These are phyloP conservation scores for Dermatemys mawii DNA, from an alignment of 2,113 vertebrate species.

Conservation along the genomic window DNA sequence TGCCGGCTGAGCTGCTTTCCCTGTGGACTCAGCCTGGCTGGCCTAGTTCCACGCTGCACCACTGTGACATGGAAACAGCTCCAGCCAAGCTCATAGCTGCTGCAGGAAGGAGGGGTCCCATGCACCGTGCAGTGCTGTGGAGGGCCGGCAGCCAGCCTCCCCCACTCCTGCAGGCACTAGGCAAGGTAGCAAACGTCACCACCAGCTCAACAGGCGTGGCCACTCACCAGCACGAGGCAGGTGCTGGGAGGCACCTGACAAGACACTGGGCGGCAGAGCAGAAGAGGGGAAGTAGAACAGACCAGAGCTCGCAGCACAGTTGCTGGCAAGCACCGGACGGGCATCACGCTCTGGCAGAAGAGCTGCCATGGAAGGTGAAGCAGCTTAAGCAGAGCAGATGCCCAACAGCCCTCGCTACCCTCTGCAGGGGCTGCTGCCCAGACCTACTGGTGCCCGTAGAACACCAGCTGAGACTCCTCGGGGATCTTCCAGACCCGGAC, in stretches of 20 bases:
- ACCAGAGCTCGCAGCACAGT: background rate
- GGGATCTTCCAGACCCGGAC: constrained; percentile 97
- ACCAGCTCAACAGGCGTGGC: fast-evolving
- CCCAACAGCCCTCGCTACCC: background rate
- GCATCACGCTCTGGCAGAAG: background rate
- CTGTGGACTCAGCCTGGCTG: background rate
- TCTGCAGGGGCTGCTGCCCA: background rate
- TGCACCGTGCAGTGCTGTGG: background rate
- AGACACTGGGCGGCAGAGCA: background rate
- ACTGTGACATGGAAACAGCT: background rate
- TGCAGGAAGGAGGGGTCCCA: background rate
- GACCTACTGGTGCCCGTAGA: constrained; percentile 93
- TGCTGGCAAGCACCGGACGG: fast-evolving
- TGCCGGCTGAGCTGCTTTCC: background rate
- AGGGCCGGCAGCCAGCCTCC: too few species aligned
- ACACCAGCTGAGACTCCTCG: constrained; percentile 95
- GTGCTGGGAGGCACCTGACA: too few species aligned
- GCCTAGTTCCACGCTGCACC: background rate
- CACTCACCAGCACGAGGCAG: too few species aligned
- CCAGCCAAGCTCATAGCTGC: too few species aligned
- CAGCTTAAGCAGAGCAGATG: background rate
- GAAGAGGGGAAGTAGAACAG: background rate
- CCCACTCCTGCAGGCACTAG: background rate
- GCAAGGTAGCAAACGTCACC: background rate
- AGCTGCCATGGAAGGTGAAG: background rate